Evolutionary conservation across 2,888 invertebrate genomes (phyloP), one percentile per base, ranked within the genome.

Genomic region (Ornithoptera priamus): DNA sequence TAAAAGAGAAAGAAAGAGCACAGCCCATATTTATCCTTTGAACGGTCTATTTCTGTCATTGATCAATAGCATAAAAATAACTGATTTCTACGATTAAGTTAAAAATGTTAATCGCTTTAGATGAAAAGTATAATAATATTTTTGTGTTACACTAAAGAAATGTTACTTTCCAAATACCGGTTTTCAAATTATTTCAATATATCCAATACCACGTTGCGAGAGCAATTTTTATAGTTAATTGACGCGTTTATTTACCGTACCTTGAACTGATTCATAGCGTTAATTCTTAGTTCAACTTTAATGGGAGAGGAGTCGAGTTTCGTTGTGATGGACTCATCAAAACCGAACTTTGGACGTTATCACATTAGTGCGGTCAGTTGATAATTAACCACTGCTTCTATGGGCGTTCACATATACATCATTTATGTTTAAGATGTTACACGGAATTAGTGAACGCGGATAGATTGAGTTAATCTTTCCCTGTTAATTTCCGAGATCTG

Each of bases 361-460:
- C 86, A 88, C 87, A 88, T 90, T 89, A 89, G 85, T 78, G 76
- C 75, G 79, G 81, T 76, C 75, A 81, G 82, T 80, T 83, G 88
- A 89, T 91, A 91, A 91, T 91, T 90, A 90, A 85, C 81, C 75
- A 81, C 78, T 80, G 80, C 84, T 80, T 82, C 80, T 75, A 86
- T 86, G 90, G 92, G 91, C 92, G 91, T 90, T 85, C 85, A 80
- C 87, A 80, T 83, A 89, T 88, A 83, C 85, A 90, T 90, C 90
- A 89, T 88, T 88, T 86, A 85, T 87, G 89, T 88, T 84, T 89
- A 89, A 91, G 90, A 92, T 85, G 89, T 90, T 87, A 89, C 84
- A 81, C 76, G 74, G 80, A 85, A 88, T 86, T 82, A 85, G 81
- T 82, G 78, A 80, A 80, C 79, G 73, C 72, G 71, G 70, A 67